A percentile compares a stretch with the other conserved stretches of the same genome.
These are phyloP conservation scores for Heliornis fulica DNA, from an alignment of 2,113 vertebrate species.

Conservation along the genomic window DNA sequence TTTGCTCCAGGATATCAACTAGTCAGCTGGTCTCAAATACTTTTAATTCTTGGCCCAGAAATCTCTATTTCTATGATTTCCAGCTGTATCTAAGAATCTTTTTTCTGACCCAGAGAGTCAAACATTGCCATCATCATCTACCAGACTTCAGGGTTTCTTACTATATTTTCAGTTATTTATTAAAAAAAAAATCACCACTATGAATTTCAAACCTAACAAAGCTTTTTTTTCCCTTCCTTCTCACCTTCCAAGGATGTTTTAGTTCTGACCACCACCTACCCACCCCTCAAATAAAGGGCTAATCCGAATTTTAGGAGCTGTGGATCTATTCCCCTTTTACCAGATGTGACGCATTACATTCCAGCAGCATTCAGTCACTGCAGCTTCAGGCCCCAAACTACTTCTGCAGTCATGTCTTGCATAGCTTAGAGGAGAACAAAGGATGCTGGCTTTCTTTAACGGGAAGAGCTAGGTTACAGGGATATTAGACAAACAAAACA, in stretches of 20 bases:
- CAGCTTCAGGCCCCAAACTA: neutral
- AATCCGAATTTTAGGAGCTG: neutral
- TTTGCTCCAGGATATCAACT: neutral
- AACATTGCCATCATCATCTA: neutral
- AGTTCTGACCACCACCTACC: neutral
- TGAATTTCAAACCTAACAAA: neutral
- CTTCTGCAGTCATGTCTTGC: neutral
- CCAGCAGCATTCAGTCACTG: conserved; percentile 14
- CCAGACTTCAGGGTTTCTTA: neutral
- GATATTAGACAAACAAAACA: conserved; percentile 4
- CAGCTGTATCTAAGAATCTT: neutral
- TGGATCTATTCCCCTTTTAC: neutral
- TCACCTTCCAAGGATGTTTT: neutral
- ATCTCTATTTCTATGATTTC: neutral
- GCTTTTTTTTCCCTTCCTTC: neutral
- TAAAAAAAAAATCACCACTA: neutral
- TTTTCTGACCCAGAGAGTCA: neutral
- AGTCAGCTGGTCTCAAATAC: neutral
- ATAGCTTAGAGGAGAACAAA: conserved; percentile 27
- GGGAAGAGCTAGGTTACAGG: neutral
- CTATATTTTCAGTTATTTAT: neutral
- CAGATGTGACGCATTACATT: conserved; percentile 65
- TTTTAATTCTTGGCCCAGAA: neutral
- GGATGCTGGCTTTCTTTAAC: neutral
- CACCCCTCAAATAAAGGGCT: neutral